These are phyloP conservation scores for Atta colombica DNA, from an alignment of 1,140 invertebrate species.

Conservation along the genomic window DNA sequence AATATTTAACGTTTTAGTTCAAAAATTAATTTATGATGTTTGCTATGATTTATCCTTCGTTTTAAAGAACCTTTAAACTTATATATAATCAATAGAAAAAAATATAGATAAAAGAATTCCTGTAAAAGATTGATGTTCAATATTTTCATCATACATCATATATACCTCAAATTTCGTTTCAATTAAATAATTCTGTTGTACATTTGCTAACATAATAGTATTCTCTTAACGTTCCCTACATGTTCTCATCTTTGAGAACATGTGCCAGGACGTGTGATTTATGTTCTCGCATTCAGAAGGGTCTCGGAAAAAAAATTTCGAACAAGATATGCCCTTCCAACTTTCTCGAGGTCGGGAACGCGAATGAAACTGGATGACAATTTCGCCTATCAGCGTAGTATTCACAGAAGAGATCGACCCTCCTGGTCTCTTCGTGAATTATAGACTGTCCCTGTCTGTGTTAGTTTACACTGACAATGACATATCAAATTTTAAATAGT, in stretches of 20 bases:
- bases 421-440: conserved; percentile 43
- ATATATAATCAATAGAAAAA: too few species aligned
- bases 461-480: conserved; percentile 49
- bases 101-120: too few species aligned
- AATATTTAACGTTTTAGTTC: too few species aligned
- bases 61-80: too few species aligned
- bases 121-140: too few species aligned
- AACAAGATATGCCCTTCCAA: background rate
- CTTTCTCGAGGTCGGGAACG: background rate
- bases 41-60: too few species aligned
- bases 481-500: conserved; percentile 53
- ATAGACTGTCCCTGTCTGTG: background rate
- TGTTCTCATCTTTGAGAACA: background rate
- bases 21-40: too few species aligned
- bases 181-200: background rate
- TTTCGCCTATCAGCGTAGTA: conserved; percentile 32
- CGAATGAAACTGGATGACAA: conserved; percentile 9
- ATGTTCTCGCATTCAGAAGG: conserved; percentile 24
- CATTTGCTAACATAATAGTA: background rate
- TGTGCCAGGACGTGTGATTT: conserved; percentile 28
- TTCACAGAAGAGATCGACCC: conserved; percentile 4
- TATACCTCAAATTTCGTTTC: background rate
- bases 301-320: conserved; percentile 21
- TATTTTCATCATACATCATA: too few species aligned
- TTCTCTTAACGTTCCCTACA: conserved; percentile 3